phyloP scores from a whole-genome alignment of 2,113 vertebrate genomes.

The Galemys pyrenaicus region DNA sequence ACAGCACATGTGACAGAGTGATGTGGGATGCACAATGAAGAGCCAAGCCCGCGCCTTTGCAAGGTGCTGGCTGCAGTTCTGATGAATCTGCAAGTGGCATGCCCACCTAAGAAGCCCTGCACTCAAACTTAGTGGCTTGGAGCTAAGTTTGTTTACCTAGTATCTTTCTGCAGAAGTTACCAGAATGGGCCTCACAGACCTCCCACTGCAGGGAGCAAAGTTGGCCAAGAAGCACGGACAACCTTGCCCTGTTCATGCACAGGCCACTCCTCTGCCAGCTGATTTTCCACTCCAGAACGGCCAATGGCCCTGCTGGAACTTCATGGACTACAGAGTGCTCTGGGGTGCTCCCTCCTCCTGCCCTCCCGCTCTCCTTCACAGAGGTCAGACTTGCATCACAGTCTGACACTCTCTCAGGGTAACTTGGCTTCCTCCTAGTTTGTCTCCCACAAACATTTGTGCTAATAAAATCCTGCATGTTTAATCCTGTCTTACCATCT shows the following conservation, averaged over 20 bases:
- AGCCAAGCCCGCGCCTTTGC: neutral
- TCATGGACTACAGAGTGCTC: neutral
- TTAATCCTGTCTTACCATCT: constrained; percentile 22
- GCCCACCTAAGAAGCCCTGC: neutral
- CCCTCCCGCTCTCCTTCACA: neutral
- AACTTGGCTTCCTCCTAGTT: neutral
- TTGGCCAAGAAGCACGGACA: neutral
- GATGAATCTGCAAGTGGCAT: neutral
- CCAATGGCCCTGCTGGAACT: neutral
- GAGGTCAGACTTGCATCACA: neutral
- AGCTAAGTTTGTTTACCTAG: neutral
- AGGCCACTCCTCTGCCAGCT: neutral
- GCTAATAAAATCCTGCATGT: neutral
- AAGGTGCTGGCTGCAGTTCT: neutral
- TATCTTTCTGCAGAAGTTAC: neutral
- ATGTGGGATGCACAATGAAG: too few species aligned
- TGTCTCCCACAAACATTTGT: neutral
- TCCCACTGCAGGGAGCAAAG: neutral
- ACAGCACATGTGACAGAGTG: neutral
- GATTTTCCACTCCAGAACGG: neutral
- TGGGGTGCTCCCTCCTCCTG: neutral
- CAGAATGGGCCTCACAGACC: neutral
- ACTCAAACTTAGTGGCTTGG: neutral
- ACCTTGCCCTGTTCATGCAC: too few species aligned
- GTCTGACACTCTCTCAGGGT: neutral